Evolutionary conservation across 2,888 invertebrate genomes (phyloP).

Genomic region (Synanthedon andrenaeformis): DNA sequence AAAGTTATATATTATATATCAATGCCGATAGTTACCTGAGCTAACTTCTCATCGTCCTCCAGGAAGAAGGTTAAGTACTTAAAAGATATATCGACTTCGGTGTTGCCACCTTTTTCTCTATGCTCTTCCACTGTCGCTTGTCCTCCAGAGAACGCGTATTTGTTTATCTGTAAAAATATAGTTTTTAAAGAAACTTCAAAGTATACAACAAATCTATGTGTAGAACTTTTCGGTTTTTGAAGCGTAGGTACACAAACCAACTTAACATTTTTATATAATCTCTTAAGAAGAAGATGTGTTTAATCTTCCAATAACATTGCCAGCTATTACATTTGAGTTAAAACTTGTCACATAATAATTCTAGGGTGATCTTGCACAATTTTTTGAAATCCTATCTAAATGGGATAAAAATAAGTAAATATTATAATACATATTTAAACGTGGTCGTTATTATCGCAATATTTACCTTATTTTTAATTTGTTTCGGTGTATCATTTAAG

Average conservation of each 20-base stretch:
- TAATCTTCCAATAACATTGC: too few species aligned
- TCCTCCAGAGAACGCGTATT: conserved; percentile 98
- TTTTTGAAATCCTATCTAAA: background rate
- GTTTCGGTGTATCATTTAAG: conserved; percentile 94
- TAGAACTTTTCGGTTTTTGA: too few species aligned
- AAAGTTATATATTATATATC: too few species aligned
- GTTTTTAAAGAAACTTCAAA: background rate
- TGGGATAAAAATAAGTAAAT: too few species aligned
- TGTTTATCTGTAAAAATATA: conserved; percentile 76
- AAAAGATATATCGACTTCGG: conserved; percentile 94
- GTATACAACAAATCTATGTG: background rate
- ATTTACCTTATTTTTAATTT: conserved; percentile 92
- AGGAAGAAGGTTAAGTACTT: conserved; percentile 95
- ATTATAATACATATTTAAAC: too few species aligned
- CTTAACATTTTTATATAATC: too few species aligned
- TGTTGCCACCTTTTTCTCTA: conserved; percentile 89
- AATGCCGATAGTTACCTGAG: conserved; percentile 64
- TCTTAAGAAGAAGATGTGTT: too few species aligned
- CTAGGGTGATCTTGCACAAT: background rate
- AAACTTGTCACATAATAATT: too few species aligned
- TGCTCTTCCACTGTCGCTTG: conserved; percentile 95
- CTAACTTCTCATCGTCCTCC: conserved; percentile 90
- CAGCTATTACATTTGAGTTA: too few species aligned
- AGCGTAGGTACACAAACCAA: too few species aligned
- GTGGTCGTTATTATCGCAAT: too few species aligned